Percentiles rank a stretch among this genome's conserved stretches.
Conservation (phyloP, 2,888 invertebrate genomes). For the Azorinus chamasolen region DNA sequence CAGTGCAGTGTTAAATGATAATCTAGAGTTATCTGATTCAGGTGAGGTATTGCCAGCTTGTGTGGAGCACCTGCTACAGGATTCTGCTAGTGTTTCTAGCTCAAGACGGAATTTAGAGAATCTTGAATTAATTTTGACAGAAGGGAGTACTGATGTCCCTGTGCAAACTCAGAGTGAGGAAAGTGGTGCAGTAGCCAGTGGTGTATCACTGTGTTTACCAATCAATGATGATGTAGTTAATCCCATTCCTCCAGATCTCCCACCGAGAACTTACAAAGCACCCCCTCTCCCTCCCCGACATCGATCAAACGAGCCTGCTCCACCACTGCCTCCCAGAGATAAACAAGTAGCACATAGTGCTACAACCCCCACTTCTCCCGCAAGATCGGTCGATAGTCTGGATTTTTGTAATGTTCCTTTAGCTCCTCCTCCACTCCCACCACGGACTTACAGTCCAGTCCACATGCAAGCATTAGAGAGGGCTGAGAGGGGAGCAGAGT, state of each 20-base stretch:
- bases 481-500: slow-evolving; percentile 51
- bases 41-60: slow-evolving; percentile 44
- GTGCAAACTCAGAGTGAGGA: slow-evolving; percentile 9
- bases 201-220: slow-evolving; percentile 14
- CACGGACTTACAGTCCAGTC: slow-evolving; percentile 81
- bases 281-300: slow-evolving; percentile 80
- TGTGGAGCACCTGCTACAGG: neutral
- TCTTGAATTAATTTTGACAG: neutral
- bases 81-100: neutral
- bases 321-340: slow-evolving; percentile 79
- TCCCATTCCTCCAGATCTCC: slow-evolving; percentile 73
- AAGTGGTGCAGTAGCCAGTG: neutral
- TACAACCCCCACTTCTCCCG: slow-evolving; percentile 55
- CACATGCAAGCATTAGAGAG: slow-evolving; percentile 63
- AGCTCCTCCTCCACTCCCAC: slow-evolving; percentile 81
- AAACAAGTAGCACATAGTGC: slow-evolving; percentile 52
- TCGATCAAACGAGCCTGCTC: slow-evolving; percentile 72
- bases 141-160: neutral
- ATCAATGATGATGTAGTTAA: slow-evolving; percentile 29
- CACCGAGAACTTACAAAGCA: slow-evolving; percentile 81
- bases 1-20: slow-evolving; percentile 33
- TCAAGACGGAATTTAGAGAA: neutral
- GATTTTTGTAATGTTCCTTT: slow-evolving; percentile 45
- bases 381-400: slow-evolving; percentile 50
- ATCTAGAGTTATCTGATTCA: slow-evolving; percentile 51